These are phyloP conservation scores for Bombylius major DNA, from an alignment of 2,888 invertebrate genomes.

Conservation along the genomic window DNA sequence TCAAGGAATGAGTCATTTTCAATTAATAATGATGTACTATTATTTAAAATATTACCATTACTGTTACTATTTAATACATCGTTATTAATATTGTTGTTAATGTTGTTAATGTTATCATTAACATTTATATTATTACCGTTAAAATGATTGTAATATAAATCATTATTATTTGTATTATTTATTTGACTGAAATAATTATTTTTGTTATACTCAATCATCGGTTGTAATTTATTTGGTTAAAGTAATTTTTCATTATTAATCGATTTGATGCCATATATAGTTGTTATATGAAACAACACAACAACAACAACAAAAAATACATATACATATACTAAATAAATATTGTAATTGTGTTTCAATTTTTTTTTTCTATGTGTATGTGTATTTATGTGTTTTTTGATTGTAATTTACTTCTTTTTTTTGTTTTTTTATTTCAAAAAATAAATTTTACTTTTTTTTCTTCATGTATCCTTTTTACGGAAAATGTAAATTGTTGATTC, in stretches of 20 bases:
- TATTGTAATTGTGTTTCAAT: no score
- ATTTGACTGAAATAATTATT: slow-evolving; percentile 7
- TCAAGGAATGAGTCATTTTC: background rate
- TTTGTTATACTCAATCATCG: slow-evolving; percentile 14
- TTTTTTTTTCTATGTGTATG: no score
- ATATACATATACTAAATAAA: no score
- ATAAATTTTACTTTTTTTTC: no score
- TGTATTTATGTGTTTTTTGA: no score
- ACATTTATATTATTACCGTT: background rate
- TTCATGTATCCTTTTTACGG: no score
- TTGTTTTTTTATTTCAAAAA: no score
- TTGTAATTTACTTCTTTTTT: no score
- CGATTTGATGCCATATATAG: no score
- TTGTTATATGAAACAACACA: no score
- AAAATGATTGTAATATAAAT: slow-evolving; percentile 1
- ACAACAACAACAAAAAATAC: no score
- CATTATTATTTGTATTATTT: slow-evolving; percentile 2
- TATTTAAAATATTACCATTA: background rate
- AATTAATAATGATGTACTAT: background rate
- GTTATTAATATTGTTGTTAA: background rate
- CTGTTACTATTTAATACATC: background rate
- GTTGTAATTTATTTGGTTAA: slow-evolving; percentile 6
- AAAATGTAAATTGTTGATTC: no score
- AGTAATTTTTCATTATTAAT: slow-evolving; percentile 5
- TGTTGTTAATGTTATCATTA: background rate